Base-by-base conservation (phyloP, 2,888 invertebrate genomes). In the Stegophylla sp. region DNA sequence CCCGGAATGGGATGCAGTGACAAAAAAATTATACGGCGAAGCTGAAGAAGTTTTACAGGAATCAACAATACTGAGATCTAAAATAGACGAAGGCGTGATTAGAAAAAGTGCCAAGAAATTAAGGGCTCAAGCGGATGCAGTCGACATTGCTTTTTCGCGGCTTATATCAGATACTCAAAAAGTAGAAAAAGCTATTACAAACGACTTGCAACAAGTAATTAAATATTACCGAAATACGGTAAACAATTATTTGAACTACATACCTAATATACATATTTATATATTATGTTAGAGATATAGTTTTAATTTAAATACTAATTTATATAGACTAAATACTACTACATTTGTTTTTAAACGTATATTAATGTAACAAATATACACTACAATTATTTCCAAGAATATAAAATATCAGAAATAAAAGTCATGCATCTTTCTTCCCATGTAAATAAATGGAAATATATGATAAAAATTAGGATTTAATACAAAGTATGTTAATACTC, bases 111-210 rank as follows among this genome's bases (percentile, higher is more conserved):
- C 79, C 13, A 61, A 69, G 1, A 28, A 13, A 41, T 61, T 79
- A n/a, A 79, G 79, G 28, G 43, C 23, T 17, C 95, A 96, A 88
- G 94, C 94, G 0, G 94, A 95, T 85, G 88, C 88, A 61, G 94
- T 95, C 0, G 94, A 96, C 85, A 89, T 91, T 82, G 92, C 93
- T 0, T 87, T 96, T 83, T 90, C 91, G 0, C 90, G 91, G 84
- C 91, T 93, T 53, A 91, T 95, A 34, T 90, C 92, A 34, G 92
- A 94, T 83, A 92, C 92, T 7, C 92, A 94, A 85, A 93, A 84
- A 59, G 83, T 83, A 48, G 69, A 83, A 17, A 83, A 83, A 67
- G 84, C 84, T 17, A 82, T 95, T 82, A 93, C 93, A 86, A 90
- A 91, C 84, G 91, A 92, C 83, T 87, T 93, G 69, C 87, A 89